A percentile compares a stretch with the other conserved stretches of the same genome.
phyloP scores from a whole-genome alignment of 2,888 invertebrate species.

The Aleiodes leptofemur region DNA sequence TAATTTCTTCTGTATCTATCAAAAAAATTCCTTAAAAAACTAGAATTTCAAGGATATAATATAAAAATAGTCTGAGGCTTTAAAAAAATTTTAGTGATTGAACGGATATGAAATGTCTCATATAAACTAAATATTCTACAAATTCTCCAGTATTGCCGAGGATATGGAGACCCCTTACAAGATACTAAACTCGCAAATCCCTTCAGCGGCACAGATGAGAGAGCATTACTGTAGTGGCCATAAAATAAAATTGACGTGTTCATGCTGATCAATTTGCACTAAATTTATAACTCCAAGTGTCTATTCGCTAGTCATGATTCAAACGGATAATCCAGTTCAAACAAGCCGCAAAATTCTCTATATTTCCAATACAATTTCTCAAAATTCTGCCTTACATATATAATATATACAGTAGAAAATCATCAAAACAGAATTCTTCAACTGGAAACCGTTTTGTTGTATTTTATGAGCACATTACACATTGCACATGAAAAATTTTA shows the following conservation, averaged over 20 bases:
- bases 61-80: too few relatives aligned
- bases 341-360: slow-evolving; percentile 70
- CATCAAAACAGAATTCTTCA: slow-evolving; percentile 45
- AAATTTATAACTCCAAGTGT: slow-evolving; percentile 70
- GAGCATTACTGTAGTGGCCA: slow-evolving; percentile 57
- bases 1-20: too few relatives aligned
- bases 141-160: too few relatives aligned
- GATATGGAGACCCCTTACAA: too few relatives aligned
- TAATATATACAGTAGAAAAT: slow-evolving; percentile 24
- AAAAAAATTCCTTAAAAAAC: too few relatives aligned
- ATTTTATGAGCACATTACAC: slow-evolving; percentile 29
- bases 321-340: slow-evolving; percentile 62
- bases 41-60: too few relatives aligned
- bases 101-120: too few relatives aligned
- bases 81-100: too few relatives aligned
- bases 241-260: slow-evolving; percentile 69
- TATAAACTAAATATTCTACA: too few relatives aligned
- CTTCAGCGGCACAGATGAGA: slow-evolving; percentile 65
- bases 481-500: background rate
- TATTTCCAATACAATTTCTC: slow-evolving; percentile 61
- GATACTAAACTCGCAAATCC: too few relatives aligned
- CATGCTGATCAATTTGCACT: slow-evolving; percentile 74
- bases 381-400: slow-evolving; percentile 65
- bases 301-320: slow-evolving; percentile 40
- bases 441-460: slow-evolving; percentile 53